Percentiles rank a stretch among this genome's conserved stretches.
phyloP scores from a whole-genome alignment of 1,140 invertebrate genomes.

The Arion vulgaris region DNA sequence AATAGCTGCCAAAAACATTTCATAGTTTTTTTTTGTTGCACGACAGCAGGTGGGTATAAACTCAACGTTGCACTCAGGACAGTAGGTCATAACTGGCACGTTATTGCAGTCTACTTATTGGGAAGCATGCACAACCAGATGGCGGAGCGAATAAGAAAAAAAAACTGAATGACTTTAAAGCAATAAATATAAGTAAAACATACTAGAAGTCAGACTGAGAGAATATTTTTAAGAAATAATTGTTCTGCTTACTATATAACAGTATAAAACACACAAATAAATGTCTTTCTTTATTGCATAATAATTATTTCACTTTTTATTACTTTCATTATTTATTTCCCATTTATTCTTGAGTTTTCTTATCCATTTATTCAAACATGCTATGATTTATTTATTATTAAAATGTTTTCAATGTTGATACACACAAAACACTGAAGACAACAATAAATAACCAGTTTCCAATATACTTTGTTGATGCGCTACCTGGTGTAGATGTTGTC shows the following conservation, averaged over 20 bases:
- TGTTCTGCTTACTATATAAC: too few species aligned
- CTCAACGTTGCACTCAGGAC: neutral
- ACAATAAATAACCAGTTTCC: neutral
- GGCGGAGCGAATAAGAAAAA: too few species aligned
- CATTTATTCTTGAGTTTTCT: neutral
- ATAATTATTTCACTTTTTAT: neutral
- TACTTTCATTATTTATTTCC: neutral
- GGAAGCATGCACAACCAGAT: too few species aligned
- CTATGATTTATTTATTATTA: neutral
- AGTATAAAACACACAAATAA: too few species aligned
- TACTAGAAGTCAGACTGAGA: too few species aligned
- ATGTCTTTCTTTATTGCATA: too few species aligned
- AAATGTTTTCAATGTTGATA: neutral
- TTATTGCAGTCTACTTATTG: neutral
- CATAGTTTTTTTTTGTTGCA: neutral
- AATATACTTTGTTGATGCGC: neutral
- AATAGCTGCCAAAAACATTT: neutral
- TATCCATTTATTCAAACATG: neutral
- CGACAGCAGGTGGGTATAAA: neutral
- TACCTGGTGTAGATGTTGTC: neutral
- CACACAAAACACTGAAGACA: neutral
- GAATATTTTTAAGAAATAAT: too few species aligned
- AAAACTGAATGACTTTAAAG: too few species aligned
- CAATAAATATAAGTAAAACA: too few species aligned
- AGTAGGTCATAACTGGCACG: neutral